phyloP scores from a whole-genome alignment of 2,888 invertebrate species.

The Anorthoa munda region DNA sequence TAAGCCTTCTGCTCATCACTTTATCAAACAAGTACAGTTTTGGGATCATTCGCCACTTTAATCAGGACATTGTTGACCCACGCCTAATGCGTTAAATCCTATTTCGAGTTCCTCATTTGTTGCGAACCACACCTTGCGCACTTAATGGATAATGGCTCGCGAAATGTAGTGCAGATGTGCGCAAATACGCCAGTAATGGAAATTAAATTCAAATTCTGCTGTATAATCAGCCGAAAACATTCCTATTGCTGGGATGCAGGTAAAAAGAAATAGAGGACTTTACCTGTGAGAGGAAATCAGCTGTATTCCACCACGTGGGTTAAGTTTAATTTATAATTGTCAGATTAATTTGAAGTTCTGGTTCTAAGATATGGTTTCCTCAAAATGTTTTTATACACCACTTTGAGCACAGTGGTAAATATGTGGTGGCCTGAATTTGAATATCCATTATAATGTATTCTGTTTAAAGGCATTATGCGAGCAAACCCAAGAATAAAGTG shows the following conservation, averaged over 20 bases:
- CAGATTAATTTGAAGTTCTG: too few relatives aligned
- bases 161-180: slow-evolving; percentile 19
- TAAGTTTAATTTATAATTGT: too few relatives aligned
- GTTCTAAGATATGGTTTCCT: too few relatives aligned
- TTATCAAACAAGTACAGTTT: slow-evolving; percentile 10
- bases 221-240: background rate
- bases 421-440: too few relatives aligned
- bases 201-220: background rate
- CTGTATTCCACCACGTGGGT: too few relatives aligned
- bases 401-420: too few relatives aligned
- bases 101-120: slow-evolving; percentile 57
- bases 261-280: too few relatives aligned
- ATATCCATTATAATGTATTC: too few relatives aligned
- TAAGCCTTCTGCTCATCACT: slow-evolving; percentile 38
- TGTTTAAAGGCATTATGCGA: too few relatives aligned
- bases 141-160: slow-evolving; percentile 27
- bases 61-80: slow-evolving; percentile 62
- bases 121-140: slow-evolving; percentile 43
- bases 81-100: slow-evolving; percentile 53
- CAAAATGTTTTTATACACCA: too few relatives aligned
- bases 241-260: background rate
- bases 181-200: background rate
- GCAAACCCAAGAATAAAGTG: too few relatives aligned
- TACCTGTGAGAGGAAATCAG: too few relatives aligned
- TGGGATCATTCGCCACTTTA: slow-evolving; percentile 59